Conservation (phyloP, 2,113 vertebrate species). For the Rallus limicola region DNA sequence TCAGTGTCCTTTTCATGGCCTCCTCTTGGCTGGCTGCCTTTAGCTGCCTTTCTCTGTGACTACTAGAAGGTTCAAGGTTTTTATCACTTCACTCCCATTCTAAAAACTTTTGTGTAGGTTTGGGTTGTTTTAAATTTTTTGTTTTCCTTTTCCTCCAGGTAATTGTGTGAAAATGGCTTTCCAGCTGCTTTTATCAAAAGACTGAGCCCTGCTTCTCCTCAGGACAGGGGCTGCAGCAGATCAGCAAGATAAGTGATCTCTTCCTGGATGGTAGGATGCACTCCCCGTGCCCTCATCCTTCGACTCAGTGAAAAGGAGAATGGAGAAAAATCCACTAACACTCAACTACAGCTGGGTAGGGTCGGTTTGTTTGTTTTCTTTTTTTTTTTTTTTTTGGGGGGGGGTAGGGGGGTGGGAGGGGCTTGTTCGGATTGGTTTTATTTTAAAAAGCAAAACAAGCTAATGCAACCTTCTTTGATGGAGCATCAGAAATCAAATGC, state of each 20-base stretch:
- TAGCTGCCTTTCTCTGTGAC: conserved; percentile 16
- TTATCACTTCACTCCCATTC: not conserved
- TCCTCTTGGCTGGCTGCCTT: not conserved
- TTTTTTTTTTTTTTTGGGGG: no score
- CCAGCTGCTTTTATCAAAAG: not conserved
- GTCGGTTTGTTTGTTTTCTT: not conserved
- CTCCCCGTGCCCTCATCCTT: not conserved
- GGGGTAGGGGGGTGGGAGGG: no score
- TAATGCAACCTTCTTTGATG: not conserved
- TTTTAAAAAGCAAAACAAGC: not conserved
- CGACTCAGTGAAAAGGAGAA: not conserved
- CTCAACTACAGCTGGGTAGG: not conserved
- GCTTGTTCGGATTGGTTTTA: not conserved
- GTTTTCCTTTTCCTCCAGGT: no score
- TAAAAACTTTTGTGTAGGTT: not conserved
- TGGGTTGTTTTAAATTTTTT: not conserved
- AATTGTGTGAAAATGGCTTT: not conserved
- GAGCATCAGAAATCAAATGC: not conserved
- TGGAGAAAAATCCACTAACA: not conserved
- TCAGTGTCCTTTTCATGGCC: not conserved
- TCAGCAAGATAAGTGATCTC: rapidly evolving
- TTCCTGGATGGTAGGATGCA: not conserved
- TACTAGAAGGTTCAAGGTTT: not conserved
- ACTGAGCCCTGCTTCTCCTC: rapidly evolving
- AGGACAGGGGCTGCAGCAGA: not conserved